phyloP scores from a whole-genome alignment of 2,113 vertebrate species.

The Lonchura striata region DNA sequence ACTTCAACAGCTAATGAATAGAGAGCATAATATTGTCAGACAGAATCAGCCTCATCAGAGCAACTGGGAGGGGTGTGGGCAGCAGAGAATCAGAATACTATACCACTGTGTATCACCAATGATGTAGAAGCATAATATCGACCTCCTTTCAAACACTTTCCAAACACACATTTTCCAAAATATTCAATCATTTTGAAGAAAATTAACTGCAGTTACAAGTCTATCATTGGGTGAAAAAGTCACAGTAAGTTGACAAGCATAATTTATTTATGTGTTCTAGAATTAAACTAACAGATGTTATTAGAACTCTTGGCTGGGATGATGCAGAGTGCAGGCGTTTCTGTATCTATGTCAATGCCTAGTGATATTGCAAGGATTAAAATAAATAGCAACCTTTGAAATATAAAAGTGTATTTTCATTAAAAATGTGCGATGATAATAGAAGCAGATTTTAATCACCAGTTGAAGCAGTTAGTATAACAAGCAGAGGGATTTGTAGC shows the following conservation, averaged over 20 bases:
- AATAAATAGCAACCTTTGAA: conserved; percentile 32
- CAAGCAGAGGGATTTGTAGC: neutral
- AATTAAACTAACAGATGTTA: conserved; percentile 53
- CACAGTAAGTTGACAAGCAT: conserved; percentile 38
- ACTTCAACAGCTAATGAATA: neutral
- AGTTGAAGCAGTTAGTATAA: neutral
- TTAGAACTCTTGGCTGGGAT: conserved; percentile 30
- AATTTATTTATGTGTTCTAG: conserved; percentile 41
- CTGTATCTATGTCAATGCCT: neutral
- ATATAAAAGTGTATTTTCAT: conserved; percentile 1
- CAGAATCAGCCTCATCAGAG: neutral
- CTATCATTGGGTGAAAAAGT: conserved; percentile 12
- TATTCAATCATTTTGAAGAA: conserved; percentile 2
- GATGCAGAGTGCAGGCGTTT: conserved; percentile 5
- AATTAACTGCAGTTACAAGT: conserved; percentile 17
- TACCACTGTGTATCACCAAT: neutral
- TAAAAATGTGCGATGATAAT: neutral
- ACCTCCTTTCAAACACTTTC: neutral
- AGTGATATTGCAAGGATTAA: conserved; percentile 11
- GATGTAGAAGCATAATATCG: neutral
- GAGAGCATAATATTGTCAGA: neutral
- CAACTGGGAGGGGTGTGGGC: neutral
- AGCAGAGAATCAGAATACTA: neutral
- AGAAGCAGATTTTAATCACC: neutral
- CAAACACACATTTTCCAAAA: neutral